Percentiles rank a stretch among this genome's conserved stretches.
phyloP scores from a whole-genome alignment of 2,113 vertebrate species.

The Gallinago media region DNA sequence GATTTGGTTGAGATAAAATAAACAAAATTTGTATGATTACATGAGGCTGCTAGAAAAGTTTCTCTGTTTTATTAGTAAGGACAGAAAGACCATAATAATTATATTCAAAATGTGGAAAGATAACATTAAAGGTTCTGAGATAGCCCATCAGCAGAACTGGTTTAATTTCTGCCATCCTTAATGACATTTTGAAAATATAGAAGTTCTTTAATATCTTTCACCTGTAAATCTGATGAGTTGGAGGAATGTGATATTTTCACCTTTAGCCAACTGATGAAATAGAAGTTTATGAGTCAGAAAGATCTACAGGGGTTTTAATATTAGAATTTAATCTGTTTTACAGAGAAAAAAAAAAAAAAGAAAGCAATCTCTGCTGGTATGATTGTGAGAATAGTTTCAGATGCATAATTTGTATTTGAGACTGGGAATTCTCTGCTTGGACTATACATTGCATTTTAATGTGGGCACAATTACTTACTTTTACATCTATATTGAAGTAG shows the following conservation, averaged over 20 bases:
- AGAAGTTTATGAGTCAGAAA: background rate
- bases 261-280: background rate
- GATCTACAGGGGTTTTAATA: background rate
- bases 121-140: background rate
- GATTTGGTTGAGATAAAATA: background rate
- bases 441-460: background rate
- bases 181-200: background rate
- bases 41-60: background rate
- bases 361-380: accelerated
- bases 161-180: background rate
- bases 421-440: background rate
- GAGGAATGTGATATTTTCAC: background rate
- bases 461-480: background rate
- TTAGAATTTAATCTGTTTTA: background rate
- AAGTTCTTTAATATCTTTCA: background rate
- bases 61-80: background rate
- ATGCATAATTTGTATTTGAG: background rate
- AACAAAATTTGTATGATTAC: background rate
- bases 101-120: background rate
- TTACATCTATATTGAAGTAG: background rate
- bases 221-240: background rate
- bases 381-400: background rate
- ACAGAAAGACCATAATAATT: background rate
- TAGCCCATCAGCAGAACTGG: background rate
- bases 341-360: background rate